Percentiles rank a stretch among this genome's conserved stretches.
Evolutionary conservation across 2,888 invertebrate genomes (phyloP).

Genomic region (Gymnoscelis rufifasciata): DNA sequence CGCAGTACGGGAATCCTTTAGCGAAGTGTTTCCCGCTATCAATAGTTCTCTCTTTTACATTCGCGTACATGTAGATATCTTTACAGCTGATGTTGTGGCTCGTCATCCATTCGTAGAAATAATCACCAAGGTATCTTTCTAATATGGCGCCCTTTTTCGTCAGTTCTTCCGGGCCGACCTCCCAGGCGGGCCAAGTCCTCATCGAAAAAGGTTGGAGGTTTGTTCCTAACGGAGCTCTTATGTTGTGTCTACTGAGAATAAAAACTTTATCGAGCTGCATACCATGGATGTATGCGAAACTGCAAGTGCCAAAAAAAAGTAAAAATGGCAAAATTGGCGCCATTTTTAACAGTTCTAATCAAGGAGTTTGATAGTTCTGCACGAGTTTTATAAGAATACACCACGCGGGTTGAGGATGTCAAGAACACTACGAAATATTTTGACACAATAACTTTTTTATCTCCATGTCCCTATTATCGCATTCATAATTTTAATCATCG

Average conservation of each 20-base stretch:
- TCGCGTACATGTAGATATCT: constrained; percentile 47
- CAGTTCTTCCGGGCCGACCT: constrained; percentile 39
- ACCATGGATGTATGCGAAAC: neutral
- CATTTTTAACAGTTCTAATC: too few relatives aligned
- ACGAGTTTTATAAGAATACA: too few relatives aligned
- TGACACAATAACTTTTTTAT: too few relatives aligned
- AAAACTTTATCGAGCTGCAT: constrained; percentile 41
- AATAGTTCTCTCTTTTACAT: constrained; percentile 48
- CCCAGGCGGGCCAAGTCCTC: constrained; percentile 49
- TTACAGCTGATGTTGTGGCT: constrained; percentile 41
- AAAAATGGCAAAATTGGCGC: neutral
- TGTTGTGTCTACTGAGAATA: constrained; percentile 54
- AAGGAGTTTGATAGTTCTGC: too few relatives aligned
- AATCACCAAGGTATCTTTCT: constrained; percentile 56
- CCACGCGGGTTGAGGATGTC: too few relatives aligned
- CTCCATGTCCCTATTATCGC: too few relatives aligned
- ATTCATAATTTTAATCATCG: too few relatives aligned
- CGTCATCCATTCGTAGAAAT: constrained; percentile 48
- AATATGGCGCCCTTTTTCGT: constrained; percentile 51
- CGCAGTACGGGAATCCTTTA: constrained; percentile 48
- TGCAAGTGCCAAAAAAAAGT: neutral
- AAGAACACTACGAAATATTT: too few relatives aligned
- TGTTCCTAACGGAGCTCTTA: constrained; percentile 48
- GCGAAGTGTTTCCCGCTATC: constrained; percentile 50
- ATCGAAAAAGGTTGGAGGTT: constrained; percentile 38